These are phyloP conservation scores for Galeopterus variegatus DNA, from an alignment of 2,113 vertebrate genomes.

Conservation along the genomic window DNA sequence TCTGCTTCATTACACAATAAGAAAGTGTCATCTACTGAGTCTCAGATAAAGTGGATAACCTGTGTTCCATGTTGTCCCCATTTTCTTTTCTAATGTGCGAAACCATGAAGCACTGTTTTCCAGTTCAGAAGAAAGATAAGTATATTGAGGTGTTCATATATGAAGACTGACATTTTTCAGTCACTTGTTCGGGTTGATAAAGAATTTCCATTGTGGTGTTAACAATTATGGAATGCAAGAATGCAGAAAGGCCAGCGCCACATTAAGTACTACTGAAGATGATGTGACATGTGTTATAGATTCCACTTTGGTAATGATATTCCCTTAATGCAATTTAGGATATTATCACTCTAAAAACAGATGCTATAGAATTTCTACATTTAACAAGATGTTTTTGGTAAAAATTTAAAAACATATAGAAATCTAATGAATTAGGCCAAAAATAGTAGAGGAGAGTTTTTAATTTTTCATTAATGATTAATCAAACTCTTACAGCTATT, in stretches of 20 bases:
- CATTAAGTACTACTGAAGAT: neutral
- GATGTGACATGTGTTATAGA: neutral
- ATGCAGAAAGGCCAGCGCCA: neutral
- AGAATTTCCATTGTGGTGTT: neutral
- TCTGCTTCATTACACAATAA: neutral
- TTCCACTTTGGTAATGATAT: neutral
- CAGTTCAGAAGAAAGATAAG: constrained; percentile 74
- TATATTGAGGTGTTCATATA: constrained; percentile 75
- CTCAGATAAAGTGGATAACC: constrained; percentile 16
- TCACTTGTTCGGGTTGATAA: neutral
- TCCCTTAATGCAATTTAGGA: constrained; percentile 30
- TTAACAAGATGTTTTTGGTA: neutral
- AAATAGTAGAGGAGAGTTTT: neutral
- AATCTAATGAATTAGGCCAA: constrained; percentile 14
- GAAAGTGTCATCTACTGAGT: neutral
- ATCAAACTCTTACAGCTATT: neutral
- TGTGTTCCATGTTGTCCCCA: constrained; percentile 39
- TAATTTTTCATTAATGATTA: neutral
- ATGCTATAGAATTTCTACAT: constrained; percentile 1
- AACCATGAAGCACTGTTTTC: constrained; percentile 68
- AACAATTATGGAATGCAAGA: constrained; percentile 33
- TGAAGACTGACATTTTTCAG: constrained; percentile 82
- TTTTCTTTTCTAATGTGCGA: constrained; percentile 67
- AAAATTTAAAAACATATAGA: neutral
- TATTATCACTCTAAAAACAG: neutral